Evolutionary conservation across 2,113 vertebrate genomes (phyloP), one percentile per base, ranked within the genome.

Genomic region (Oreotrochilus melanogaster): DNA sequence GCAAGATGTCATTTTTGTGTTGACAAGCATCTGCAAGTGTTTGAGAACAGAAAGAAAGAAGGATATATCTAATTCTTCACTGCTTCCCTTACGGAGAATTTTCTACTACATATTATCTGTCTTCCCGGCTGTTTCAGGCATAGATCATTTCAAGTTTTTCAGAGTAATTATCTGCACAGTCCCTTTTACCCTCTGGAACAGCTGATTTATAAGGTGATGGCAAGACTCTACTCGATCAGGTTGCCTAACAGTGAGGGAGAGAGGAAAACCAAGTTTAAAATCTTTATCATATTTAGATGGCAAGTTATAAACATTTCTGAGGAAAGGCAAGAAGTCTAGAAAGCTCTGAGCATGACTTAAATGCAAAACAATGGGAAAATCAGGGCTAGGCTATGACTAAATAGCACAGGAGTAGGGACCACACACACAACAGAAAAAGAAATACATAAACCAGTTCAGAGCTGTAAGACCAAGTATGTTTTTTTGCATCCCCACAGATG

Each of bases 341-440:
- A 91, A 92, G 70, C 28, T 56, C 89, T 83, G 71, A 96, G 78
- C 61, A 91, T 64, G 74, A 91, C 79, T 97, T 86, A 80, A 93
- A 85, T 73, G 64, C 88, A 78, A 83, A 97, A 96, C 89, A 95
- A 93, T 92, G 64, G 75, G 78, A 76, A 94, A 95, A 92, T 83
- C 93, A 71, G 86, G 79, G 83, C 60, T 96, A 82, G 74, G 51
- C 84, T 90, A 65, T 87, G 88, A 95, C 71, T 94, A 70, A 89
- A 87, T 66, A 95, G 48, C 53, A 80, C 1, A 2, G 58, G 53
- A 89, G 81, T 89, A 78, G 75, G 92, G 96, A 96, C 96, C 96
- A 97, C 93, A 94, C 94, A 96, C 78, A 92, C 54, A 86, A 39
- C 39, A 39, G 12, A 11, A 39, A 39, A 15, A 73, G 47, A 80